Percentiles rank a stretch among this genome's conserved stretches.
These are phyloP conservation scores for Patiria miniata DNA, from an alignment of 35 echinoderm and acorn worm species.

Conservation along the genomic window DNA sequence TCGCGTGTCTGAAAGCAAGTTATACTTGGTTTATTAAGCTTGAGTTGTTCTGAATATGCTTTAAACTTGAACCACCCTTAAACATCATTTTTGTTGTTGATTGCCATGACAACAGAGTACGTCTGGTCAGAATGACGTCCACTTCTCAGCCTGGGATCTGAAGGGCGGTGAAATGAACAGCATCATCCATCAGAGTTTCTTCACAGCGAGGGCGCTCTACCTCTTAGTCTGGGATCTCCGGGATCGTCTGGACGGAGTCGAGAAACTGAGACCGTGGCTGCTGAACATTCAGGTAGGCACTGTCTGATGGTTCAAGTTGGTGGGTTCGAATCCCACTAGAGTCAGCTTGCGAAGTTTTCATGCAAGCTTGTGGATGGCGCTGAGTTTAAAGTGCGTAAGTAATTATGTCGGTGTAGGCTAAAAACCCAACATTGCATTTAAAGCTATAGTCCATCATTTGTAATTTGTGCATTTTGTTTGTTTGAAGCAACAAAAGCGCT, in stretches of 20 bases:
- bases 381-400: not conserved
- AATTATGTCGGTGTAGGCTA: no score
- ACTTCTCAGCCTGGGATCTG: slow-evolving; percentile 61
- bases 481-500: no score
- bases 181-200: slow-evolving; percentile 63
- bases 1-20: no score
- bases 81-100: not conserved
- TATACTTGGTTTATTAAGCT: no score
- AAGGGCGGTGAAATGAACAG: slow-evolving; percentile 67
- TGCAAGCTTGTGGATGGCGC: not conserved
- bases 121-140: not conserved
- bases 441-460: no score
- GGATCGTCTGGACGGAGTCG: slow-evolving; percentile 39
- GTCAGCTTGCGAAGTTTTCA: not conserved
- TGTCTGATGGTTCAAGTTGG: no score
- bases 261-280: slow-evolving; percentile 53
- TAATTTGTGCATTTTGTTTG: no score
- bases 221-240: slow-evolving; percentile 67
- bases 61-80: no score
- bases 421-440: no score
- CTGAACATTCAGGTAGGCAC: slow-evolving; percentile 54
- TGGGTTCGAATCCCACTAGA: no score
- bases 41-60: not conserved
- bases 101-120: not conserved
- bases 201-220: slow-evolving; percentile 53